Evolutionary conservation across 2,113 vertebrate species (phyloP).

Genomic region (Pituophis catenifer): DNA sequence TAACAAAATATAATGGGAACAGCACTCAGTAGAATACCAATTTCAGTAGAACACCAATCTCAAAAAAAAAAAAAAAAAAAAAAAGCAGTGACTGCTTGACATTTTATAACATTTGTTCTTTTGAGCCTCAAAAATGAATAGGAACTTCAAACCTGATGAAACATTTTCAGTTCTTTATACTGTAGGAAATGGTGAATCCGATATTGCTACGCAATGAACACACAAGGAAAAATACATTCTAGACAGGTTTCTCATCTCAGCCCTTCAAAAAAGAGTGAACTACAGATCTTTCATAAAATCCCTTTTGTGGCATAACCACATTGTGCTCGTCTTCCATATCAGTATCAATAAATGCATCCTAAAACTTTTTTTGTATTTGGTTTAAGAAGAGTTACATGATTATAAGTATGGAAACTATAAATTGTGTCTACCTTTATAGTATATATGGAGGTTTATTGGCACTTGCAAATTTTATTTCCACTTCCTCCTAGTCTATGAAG

Average conservation of each 20-base stretch:
- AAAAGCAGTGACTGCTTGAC: background rate
- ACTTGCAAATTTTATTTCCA: background rate
- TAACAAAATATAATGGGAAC: background rate
- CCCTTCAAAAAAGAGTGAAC: background rate
- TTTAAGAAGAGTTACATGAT: background rate
- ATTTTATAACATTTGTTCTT: slow-evolving; percentile 1
- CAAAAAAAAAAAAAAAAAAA: background rate
- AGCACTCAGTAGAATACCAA: background rate
- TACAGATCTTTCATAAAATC: background rate
- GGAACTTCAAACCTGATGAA: background rate
- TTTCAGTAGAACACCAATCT: background rate
- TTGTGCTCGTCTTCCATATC: background rate
- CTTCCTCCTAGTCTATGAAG: background rate
- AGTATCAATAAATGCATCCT: background rate
- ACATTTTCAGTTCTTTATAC: background rate
- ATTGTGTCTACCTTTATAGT: background rate
- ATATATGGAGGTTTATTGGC: background rate
- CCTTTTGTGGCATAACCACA: background rate
- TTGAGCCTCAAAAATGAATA: background rate
- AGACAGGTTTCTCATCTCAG: background rate
- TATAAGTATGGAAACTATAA: background rate
- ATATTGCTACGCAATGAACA: background rate
- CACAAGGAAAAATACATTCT: background rate
- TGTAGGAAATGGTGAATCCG: background rate
- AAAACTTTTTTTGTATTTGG: background rate